phyloP scores from a whole-genome alignment of 1,140 invertebrate genomes.

The Ceratina japonica region DNA sequence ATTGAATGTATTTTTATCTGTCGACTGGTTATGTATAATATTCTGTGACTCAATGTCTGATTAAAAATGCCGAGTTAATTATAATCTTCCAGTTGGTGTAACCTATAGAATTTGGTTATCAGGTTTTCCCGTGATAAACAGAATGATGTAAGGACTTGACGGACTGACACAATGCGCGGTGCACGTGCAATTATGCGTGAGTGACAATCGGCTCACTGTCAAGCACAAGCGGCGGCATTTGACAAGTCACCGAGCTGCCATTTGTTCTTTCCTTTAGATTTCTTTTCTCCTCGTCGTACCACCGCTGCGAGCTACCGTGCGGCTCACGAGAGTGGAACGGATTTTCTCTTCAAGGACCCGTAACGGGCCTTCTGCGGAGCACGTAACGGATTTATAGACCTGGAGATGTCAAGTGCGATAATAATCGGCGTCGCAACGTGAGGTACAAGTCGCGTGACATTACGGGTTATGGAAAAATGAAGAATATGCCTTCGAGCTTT shows the following conservation, averaged over 20 bases:
- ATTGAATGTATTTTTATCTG: too few species aligned
- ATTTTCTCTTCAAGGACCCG: conserved; percentile 46
- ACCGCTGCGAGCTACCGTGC: neutral
- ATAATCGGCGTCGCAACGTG: conserved; percentile 17
- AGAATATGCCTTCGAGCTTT: too few species aligned
- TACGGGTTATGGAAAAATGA: conserved; percentile 1
- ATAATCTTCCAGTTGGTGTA: too few species aligned
- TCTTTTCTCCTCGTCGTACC: neutral
- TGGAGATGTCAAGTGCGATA: conserved; percentile 31
- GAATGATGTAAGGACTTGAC: too few species aligned
- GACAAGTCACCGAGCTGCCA: neutral
- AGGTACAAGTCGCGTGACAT: conserved; percentile 5
- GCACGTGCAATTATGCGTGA: conserved; percentile 2
- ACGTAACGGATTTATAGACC: conserved; percentile 22
- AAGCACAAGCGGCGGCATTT: conserved; percentile 28
- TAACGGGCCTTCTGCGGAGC: conserved; percentile 38
- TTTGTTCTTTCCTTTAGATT: neutral
- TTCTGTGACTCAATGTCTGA: too few species aligned
- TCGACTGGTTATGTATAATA: too few species aligned
- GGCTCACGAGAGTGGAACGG: conserved; percentile 33
- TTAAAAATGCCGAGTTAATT: too few species aligned
- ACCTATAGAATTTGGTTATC: too few species aligned
- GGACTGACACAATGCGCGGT: too few species aligned
- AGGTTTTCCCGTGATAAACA: too few species aligned
- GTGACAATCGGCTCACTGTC: conserved; percentile 54